These are phyloP conservation scores for Stichopus horrens DNA, from an alignment of 53 echinoderm and acorn worm genomes.

Conservation along the genomic window DNA sequence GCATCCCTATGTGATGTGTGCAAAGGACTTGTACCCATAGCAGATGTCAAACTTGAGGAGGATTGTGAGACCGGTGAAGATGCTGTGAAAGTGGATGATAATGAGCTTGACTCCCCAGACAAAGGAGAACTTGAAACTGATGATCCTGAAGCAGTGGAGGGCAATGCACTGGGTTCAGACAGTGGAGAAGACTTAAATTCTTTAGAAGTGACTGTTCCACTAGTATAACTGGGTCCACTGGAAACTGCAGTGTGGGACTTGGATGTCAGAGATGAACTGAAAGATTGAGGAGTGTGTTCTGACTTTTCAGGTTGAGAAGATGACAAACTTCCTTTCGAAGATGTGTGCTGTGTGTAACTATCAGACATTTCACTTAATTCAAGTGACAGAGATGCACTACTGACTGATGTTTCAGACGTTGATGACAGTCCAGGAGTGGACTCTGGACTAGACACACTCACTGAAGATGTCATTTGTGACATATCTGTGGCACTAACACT, in stretches of 20 bases:
- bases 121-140: neutral
- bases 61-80: too few relatives aligned
- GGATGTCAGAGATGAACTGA: neutral
- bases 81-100: too few relatives aligned
- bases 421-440: neutral
- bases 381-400: neutral
- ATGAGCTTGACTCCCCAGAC: too few relatives aligned
- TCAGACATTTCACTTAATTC: neutral
- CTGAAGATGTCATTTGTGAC: too few relatives aligned
- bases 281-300: neutral
- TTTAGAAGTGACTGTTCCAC: too few relatives aligned
- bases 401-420: neutral
- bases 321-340: slow-evolving; percentile 39
- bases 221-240: neutral
- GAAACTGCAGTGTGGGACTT: neutral
- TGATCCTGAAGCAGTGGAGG: neutral
- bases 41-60: too few relatives aligned
- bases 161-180: too few relatives aligned
- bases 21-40: too few relatives aligned
- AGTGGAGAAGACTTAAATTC: too few relatives aligned
- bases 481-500: too few relatives aligned
- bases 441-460: too few relatives aligned
- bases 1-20: too few relatives aligned
- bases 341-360: neutral
- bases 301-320: neutral